Evolutionary conservation across 2,888 invertebrate genomes (phyloP).

Genomic region (Scaptomyza parva): DNA sequence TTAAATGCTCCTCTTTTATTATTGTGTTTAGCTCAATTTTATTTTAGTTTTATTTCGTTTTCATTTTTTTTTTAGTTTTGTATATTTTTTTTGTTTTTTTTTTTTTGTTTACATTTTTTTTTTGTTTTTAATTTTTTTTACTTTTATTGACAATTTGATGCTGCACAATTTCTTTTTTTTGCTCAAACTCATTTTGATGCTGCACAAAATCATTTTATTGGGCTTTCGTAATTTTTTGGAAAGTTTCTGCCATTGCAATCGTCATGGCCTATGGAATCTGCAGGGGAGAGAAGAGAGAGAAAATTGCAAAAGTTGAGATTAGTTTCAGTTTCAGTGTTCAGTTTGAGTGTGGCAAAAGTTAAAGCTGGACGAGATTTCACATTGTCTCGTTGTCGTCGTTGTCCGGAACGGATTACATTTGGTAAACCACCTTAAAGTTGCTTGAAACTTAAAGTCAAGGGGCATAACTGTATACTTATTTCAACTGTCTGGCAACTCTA

Average conservation of each 20-base stretch:
- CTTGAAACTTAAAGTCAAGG: conserved; percentile 2
- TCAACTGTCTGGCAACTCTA: conserved; percentile 8
- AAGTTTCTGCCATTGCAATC: conserved; percentile 86
- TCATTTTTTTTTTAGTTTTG: conserved; percentile 29
- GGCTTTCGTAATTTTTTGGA: conserved; percentile 74
- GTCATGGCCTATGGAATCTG: conserved; percentile 93
- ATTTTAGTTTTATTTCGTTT: conserved; percentile 35
- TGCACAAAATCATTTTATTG: conserved; percentile 81
- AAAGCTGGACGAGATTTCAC: not conserved
- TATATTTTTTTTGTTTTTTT: conserved; percentile 24
- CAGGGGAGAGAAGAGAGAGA: conserved; percentile 22
- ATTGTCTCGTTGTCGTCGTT: conserved; percentile 7
- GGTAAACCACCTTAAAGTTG: not conserved
- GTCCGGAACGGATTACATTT: conserved; percentile 12
- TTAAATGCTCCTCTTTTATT: conserved; percentile 31
- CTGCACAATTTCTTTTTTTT: conserved; percentile 81
- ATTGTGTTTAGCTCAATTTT: conserved; percentile 36
- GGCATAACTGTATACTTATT: not conserved
- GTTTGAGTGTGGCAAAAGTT: conserved; percentile 39
- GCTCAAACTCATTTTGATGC: conserved; percentile 77
- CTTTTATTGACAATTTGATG: conserved; percentile 79
- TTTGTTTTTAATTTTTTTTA: conserved; percentile 57
- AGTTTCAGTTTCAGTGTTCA: conserved; percentile 64
- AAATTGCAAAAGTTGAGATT: conserved; percentile 57
- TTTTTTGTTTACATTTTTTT: conserved; percentile 37